Conservation (phyloP, 2,113 vertebrate species). For the Muscicapa adusta region DNA sequence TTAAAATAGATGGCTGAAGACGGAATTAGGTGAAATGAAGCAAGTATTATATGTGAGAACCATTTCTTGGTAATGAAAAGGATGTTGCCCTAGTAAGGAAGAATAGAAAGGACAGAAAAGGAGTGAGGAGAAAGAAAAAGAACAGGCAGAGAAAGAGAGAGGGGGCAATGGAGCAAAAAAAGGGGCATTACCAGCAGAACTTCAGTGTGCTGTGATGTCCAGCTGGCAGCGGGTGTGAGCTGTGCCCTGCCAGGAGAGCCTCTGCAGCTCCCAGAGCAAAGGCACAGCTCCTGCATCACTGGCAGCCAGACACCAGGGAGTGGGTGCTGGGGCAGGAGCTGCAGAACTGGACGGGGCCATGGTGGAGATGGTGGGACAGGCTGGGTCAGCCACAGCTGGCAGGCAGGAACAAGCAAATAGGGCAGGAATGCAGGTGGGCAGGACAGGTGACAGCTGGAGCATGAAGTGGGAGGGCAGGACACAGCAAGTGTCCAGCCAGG, state of each 20-base stretch:
- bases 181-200: fast-evolving
- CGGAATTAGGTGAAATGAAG: neutral
- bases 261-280: neutral
- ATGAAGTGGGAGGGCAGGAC: neutral
- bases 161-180: fast-evolving
- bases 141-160: neutral
- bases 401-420: neutral
- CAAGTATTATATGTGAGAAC: neutral
- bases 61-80: neutral
- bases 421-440: neutral
- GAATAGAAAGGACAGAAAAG: neutral
- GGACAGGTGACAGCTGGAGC: neutral
- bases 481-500: neutral
- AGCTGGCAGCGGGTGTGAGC: fast-evolving
- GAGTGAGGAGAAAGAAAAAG: neutral
- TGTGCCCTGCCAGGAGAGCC: neutral
- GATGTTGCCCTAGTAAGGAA: neutral
- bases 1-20: neutral
- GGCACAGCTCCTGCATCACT: neutral
- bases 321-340: fast-evolving
- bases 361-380: neutral
- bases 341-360: neutral
- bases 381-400: no score
- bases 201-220: neutral
- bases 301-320: fast-evolving